Base-by-base conservation (phyloP, 1,140 invertebrate species). In the Pseudomyrmex dendroicus region DNA sequence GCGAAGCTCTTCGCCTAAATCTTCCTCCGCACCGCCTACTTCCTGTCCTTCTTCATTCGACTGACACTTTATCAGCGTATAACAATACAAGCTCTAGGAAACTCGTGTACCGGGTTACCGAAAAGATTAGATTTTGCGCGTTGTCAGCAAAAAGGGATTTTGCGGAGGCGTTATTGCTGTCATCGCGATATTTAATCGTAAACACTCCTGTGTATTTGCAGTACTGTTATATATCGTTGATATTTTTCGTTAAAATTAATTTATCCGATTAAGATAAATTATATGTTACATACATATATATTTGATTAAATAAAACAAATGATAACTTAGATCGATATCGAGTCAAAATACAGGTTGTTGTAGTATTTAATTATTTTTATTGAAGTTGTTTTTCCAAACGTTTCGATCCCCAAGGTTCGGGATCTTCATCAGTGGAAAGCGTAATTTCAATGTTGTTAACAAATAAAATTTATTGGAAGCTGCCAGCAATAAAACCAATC, bases 1-100 rank as follows among this genome's bases (percentile, higher is more conserved):
- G 35, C 17, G 1, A 13, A 54, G 52, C 64, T 68, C 35, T 78
- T 78, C 20, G 66, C 20, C 48, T 76, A 54, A 76, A 76, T 76
- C 73, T 78, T 68, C 52, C 66, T 57, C 46, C 63, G 66, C 64
- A n/a, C 52, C 48, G 48, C 20, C 52, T 68, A 59, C 25, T 52
- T 68, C 64, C 15, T 68, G 74, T 78, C 52, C 50, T 56, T 70
- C 67, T 70, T 54, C 67, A 70, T 70, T 70, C 44, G 52, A 67
- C 50, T 68, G 9, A 56, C 20, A n/a, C 25, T 52, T 3, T 77
- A 57, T 20, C 52, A 68, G 22, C 17, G 59, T 20, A n/a, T 35
- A 68, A 78, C 15, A 57, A n/a, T 68, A n/a, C 15, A 77, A 7
- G 25, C 22, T 44, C 2, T 7, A 57, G 13, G 13, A 78, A 57